A percentile compares a stretch with the other conserved stretches of the same genome.
These are phyloP conservation scores for Trichogramma dendrolimi DNA, from an alignment of 2,888 invertebrate species.

Conservation along the genomic window DNA sequence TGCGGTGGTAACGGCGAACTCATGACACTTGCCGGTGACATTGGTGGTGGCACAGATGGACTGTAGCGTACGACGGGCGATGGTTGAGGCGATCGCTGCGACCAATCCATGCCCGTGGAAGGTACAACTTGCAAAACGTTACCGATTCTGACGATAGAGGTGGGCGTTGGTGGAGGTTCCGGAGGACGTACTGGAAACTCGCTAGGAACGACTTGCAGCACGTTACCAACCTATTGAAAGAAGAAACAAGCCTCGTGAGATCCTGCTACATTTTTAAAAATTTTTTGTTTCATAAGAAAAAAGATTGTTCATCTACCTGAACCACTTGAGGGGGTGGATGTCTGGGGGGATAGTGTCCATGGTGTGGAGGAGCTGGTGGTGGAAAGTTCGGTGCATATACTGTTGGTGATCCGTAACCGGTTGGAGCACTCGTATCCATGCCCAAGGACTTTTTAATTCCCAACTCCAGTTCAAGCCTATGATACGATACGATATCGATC, in stretches of 20 bases:
- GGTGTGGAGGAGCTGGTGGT: background rate
- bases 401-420: slow-evolving; percentile 30
- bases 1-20: slow-evolving; percentile 17
- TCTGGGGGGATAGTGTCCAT: slow-evolving; percentile 4
- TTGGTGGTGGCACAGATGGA: slow-evolving; percentile 3
- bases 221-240: slow-evolving; percentile 44
- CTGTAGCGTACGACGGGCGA: background rate
- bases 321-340: slow-evolving; percentile 3
- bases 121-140: slow-evolving; percentile 50
- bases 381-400: slow-evolving; percentile 9
- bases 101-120: slow-evolving; percentile 29
- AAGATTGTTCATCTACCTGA: no score
- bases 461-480: slow-evolving; percentile 57
- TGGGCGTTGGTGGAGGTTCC: slow-evolving; percentile 19
- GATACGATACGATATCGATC: background rate
- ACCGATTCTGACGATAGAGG: slow-evolving; percentile 43
- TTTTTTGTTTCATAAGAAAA: no score
- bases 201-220: slow-evolving; percentile 45
- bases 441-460: slow-evolving; percentile 52
- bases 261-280: no score
- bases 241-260: slow-evolving; percentile 27
- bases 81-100: background rate
- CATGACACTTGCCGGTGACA: slow-evolving; percentile 13
- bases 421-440: slow-evolving; percentile 20
- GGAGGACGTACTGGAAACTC: slow-evolving; percentile 29